Evolutionary conservation across 2,797 vertebrate species (phyloP).

Genomic region (Carapus acus): DNA sequence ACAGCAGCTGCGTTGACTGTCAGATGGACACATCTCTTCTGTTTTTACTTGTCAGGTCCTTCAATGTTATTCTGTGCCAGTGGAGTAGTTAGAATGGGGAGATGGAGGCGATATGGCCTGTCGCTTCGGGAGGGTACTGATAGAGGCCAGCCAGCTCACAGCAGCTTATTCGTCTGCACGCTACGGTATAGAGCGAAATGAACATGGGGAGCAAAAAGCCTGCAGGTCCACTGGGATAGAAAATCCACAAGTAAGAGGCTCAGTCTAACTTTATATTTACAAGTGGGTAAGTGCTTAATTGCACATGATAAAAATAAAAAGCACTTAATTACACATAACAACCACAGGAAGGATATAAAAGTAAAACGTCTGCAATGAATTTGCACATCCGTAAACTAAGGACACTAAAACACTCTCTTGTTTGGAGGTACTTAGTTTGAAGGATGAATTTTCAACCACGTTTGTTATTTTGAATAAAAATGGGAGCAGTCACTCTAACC

Average conservation of each 20-base stretch:
- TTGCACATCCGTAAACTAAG: too few species aligned
- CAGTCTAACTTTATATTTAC: conserved; percentile 5
- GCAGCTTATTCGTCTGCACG: conserved; percentile 22
- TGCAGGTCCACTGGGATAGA: neutral
- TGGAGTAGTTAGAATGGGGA: conserved; percentile 8
- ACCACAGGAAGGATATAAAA: too few species aligned
- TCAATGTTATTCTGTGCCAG: conserved; percentile 27
- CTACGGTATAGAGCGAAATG: conserved; percentile 24
- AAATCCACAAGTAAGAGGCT: neutral
- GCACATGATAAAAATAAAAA: too few species aligned
- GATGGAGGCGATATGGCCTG: conserved; percentile 28
- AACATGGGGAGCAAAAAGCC: conserved; percentile 27
- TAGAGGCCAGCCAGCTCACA: conserved; percentile 3
- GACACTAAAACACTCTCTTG: too few species aligned
- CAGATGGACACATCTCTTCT: conserved; percentile 2
- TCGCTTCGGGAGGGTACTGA: conserved; percentile 22
- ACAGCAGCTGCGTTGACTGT: too few species aligned
- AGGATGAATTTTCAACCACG: too few species aligned
- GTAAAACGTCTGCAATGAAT: too few species aligned
- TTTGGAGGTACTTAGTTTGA: too few species aligned
- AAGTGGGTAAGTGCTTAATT: neutral
- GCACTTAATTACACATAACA: too few species aligned
- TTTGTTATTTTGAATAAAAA: too few species aligned
- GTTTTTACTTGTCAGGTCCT: conserved; percentile 24
- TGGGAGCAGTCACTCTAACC: too few species aligned